These are phyloP conservation scores for Agrilus mali DNA, from an alignment of 2,888 invertebrate genomes.

Conservation along the genomic window DNA sequence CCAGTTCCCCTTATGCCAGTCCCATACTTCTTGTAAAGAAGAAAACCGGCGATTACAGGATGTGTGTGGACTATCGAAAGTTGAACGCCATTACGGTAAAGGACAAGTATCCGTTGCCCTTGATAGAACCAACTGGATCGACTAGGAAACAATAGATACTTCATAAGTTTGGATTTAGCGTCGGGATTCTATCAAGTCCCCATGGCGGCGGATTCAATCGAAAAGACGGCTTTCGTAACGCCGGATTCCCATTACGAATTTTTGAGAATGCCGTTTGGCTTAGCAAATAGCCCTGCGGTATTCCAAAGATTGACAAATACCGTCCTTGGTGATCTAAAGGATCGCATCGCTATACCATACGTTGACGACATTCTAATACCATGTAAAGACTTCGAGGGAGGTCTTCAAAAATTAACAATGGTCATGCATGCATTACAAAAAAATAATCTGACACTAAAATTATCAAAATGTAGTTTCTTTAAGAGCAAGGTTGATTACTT, in stretches of 20 bases:
- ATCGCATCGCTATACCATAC: conserved; percentile 8
- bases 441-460: conserved; percentile 9
- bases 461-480: conserved; percentile 13
- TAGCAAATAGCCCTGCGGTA: conserved; percentile 18
- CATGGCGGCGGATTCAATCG: conserved; percentile 15
- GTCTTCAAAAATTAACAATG: conserved; percentile 9
- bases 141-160: conserved; percentile 15
- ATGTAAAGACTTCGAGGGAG: conserved; percentile 8
- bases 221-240: conserved; percentile 21
- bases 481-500: conserved; percentile 11
- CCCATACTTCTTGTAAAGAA: conserved; percentile 13
- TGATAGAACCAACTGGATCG: conserved; percentile 17
- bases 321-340: conserved; percentile 10
- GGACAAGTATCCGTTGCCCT: conserved; percentile 19
- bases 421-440: conserved; percentile 7
- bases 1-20: conserved; percentile 16
- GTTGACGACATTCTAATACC: conserved; percentile 17
- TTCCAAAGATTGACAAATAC: conserved; percentile 20
- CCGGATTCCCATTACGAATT: conserved; percentile 22
- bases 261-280: conserved; percentile 19
- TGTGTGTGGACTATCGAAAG: conserved; percentile 15
- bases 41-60: conserved; percentile 11
- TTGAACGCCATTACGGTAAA: conserved; percentile 18
- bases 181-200: conserved; percentile 21
- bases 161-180: conserved; percentile 17